Evolutionary conservation across 2,797 vertebrate genomes (phyloP), one percentile per base, ranked within the genome.

Genomic region (Parauchenoglanis punctatus): DNA sequence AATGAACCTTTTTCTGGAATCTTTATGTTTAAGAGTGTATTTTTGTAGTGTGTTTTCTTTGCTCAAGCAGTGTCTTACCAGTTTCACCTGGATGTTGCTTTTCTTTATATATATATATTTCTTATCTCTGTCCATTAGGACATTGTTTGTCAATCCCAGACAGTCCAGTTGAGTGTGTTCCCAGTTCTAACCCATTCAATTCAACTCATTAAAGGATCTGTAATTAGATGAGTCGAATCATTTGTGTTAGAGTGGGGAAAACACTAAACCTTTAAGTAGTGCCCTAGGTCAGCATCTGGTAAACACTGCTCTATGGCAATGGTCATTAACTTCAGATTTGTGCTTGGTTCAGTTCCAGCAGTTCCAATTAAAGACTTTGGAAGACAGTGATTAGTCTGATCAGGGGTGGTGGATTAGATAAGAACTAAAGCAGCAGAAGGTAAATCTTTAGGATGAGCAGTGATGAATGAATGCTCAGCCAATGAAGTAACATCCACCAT

Each of bases 191-290:
- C 58, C 49, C 58, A 83, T 63, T 61, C 44, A 35, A 67, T 85
- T 77, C 7, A 23, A 49, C 65, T 81, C 12, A 80, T 72, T 81
- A 81, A 86, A 58, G 35, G 63, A 78, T 46, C 25, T 44, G 54
- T 84, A 84, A 88, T 88, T 81, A 81, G 76, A 63, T 68, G 65
- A 81, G 75, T n/a, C 49, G 23, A 87, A 84, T 31, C 65, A 67
- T 82, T 15, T 83, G 81, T 68, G 63, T 54, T 68, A 83, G 46
- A 83, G 72, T 58, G 63, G 49, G 1, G 18, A 83, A 84, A 80
- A 70, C 73, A 58, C 73, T 84, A 68, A 68, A 70, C 72, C 10
- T 58, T 84, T 77, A 63, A 77, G 28, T 76, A 68, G 13, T 52
- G 46, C 81, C 46, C 17, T 54, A 54, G 67, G 80, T 78, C 40